Evolutionary conservation across 2,888 invertebrate genomes (phyloP).

Genomic region (Sminthurides aquaticus): DNA sequence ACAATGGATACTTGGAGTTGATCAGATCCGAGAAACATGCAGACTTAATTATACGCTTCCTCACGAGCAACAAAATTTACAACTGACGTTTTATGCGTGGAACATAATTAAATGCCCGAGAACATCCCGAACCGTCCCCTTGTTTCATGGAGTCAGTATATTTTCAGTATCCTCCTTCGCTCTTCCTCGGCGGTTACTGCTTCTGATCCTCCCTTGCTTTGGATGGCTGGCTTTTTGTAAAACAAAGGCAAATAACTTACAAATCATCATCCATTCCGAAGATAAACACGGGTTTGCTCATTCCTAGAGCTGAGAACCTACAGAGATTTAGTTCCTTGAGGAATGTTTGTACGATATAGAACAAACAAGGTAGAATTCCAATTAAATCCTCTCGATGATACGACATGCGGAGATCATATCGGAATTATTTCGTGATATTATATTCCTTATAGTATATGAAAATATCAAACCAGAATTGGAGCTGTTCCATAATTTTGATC

Average conservation of each 20-base stretch:
- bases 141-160: neutral
- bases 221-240: no score
- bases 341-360: neutral
- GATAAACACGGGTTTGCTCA: no score
- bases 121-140: neutral
- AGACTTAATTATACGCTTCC: conserved; percentile 23
- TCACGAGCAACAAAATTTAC: conserved; percentile 25
- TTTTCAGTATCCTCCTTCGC: no score
- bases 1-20: neutral
- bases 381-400: neutral
- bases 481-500: no score
- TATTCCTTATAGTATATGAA: neutral
- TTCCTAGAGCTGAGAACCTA: neutral
- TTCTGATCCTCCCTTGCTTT: no score
- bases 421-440: neutral
- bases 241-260: neutral
- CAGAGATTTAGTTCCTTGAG: neutral
- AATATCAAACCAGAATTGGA: no score
- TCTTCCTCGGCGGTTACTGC: no score
- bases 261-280: no score
- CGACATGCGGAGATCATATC: neutral
- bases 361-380: neutral
- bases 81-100: conserved; percentile 24
- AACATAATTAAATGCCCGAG: conserved; percentile 22
- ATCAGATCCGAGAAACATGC: conserved; percentile 8